Conservation (phyloP, 1,140 invertebrate genomes). For the Heterodera schachtii region DNA sequence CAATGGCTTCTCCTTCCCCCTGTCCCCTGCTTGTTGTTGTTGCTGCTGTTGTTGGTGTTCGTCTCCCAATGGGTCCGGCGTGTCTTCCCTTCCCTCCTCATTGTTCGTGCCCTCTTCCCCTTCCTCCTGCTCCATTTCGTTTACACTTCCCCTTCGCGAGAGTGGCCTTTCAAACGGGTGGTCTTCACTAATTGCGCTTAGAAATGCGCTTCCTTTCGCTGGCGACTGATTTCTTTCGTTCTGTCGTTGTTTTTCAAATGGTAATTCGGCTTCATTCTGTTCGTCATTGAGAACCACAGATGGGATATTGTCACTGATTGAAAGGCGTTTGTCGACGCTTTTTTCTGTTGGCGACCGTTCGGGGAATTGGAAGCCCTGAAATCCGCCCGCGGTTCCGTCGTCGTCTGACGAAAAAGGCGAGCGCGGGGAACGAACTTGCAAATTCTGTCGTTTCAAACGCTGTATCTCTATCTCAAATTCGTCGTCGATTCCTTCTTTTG, state of each 20-base stretch:
- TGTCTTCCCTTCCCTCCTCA: constrained; percentile 46
- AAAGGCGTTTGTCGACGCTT: constrained; percentile 23
- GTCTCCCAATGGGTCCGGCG: constrained; percentile 47
- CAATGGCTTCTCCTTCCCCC: constrained; percentile 12
- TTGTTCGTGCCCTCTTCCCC: constrained; percentile 42
- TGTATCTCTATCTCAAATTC: constrained; percentile 20
- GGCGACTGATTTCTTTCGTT: constrained; percentile 9
- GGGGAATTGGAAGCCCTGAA: constrained; percentile 25
- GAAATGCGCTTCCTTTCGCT: constrained; percentile 2
- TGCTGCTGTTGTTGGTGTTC: constrained; percentile 24
- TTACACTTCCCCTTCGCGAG: constrained; percentile 46
- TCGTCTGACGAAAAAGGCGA: constrained; percentile 27
- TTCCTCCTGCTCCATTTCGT: constrained; percentile 48
- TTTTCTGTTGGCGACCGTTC: constrained; percentile 26
- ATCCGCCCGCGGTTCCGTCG: constrained; percentile 8
- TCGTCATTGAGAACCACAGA: constrained; percentile 25
- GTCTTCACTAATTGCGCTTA: constrained; percentile 11
- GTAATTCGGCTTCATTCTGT: neutral
- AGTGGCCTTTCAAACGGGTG: constrained; percentile 49
- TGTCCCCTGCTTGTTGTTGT: too few species aligned
- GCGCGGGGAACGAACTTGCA: constrained; percentile 20
- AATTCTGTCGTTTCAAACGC: constrained; percentile 23
- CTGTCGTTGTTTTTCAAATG: neutral
- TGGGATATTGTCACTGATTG: constrained; percentile 21
- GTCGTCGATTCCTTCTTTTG: constrained; percentile 45